These are phyloP conservation scores for Tetanocera ferruginea DNA, from an alignment of 2,888 invertebrate species.

Conservation along the genomic window DNA sequence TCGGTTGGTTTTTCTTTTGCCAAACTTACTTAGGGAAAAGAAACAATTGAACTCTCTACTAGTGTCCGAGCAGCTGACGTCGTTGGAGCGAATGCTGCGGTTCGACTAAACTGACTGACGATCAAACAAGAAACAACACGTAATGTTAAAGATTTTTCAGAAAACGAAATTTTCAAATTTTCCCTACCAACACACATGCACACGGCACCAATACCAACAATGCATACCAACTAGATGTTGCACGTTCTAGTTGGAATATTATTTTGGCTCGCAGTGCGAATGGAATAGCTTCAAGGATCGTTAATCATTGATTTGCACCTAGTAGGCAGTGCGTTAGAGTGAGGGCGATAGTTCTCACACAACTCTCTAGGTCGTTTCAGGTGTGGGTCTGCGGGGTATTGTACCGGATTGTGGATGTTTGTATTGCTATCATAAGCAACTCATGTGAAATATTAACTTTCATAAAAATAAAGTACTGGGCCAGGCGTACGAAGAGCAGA, in stretches of 20 bases:
- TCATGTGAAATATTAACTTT: constrained; percentile 56
- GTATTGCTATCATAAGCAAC: constrained; percentile 46
- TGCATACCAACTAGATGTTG: neutral
- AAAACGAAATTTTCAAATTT: constrained; percentile 61
- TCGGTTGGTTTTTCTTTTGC: constrained; percentile 44
- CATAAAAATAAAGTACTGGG: constrained; percentile 27
- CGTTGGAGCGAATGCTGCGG: constrained; percentile 71
- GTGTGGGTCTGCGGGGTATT: neutral
- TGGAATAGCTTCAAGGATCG: neutral
- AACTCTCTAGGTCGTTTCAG: constrained; percentile 33
- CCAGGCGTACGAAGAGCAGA: neutral
- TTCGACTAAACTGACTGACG: constrained; percentile 71
- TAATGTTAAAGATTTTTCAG: constrained; percentile 68
- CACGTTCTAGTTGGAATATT: neutral
- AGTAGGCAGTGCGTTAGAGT: neutral
- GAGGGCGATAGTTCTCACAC: neutral
- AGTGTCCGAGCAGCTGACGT: constrained; percentile 71
- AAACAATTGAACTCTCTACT: constrained; percentile 69
- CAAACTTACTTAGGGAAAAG: constrained; percentile 71
- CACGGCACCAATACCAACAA: constrained; percentile 33
- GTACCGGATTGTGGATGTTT: neutral
- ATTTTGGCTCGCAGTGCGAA: neutral
- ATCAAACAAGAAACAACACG: constrained; percentile 68
- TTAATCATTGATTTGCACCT: neutral
- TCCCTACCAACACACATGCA: constrained; percentile 52